These are phyloP conservation scores for Mythimna albipuncta DNA, from an alignment of 2,888 invertebrate genomes.

Conservation along the genomic window DNA sequence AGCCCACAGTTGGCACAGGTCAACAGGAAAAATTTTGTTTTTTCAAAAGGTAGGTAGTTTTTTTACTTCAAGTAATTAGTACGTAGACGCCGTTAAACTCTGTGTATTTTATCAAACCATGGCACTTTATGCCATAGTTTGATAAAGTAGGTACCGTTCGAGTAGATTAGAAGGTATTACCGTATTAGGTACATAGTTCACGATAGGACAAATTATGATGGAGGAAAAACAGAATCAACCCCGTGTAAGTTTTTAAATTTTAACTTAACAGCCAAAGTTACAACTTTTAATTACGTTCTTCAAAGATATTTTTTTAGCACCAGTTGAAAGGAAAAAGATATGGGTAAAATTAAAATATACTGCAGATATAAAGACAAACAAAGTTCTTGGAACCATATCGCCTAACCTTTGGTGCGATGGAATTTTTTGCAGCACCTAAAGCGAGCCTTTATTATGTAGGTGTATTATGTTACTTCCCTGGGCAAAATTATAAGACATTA, in stretches of 20 bases:
- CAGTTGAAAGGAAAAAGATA: constrained; percentile 33
- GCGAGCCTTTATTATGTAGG: background rate
- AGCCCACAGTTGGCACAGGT: background rate
- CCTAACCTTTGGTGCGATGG: constrained; percentile 27
- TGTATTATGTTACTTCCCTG: constrained; percentile 8
- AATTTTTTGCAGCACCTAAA: constrained; percentile 38
- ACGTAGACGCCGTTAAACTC: background rate
- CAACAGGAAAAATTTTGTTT: constrained; percentile 10
- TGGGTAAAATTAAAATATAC: constrained; percentile 27
- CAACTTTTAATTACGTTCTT: constrained; percentile 31
- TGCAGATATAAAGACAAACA: constrained; percentile 13
- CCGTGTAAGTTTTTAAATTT: background rate
- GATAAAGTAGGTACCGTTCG: no score
- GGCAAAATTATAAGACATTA: constrained; percentile 19
- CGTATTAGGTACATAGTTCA: no score
- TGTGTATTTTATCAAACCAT: background rate
- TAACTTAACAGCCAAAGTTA: background rate
- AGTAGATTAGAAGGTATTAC: background rate
- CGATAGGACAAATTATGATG: background rate
- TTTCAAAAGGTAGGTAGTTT: background rate
- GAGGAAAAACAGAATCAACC: background rate
- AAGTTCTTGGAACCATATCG: constrained; percentile 48
- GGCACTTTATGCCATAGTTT: background rate
- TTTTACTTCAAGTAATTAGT: background rate
- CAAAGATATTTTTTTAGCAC: constrained; percentile 9